phyloP scores from a whole-genome alignment of 1,140 invertebrate genomes.

The Scaptomyza graminum region DNA sequence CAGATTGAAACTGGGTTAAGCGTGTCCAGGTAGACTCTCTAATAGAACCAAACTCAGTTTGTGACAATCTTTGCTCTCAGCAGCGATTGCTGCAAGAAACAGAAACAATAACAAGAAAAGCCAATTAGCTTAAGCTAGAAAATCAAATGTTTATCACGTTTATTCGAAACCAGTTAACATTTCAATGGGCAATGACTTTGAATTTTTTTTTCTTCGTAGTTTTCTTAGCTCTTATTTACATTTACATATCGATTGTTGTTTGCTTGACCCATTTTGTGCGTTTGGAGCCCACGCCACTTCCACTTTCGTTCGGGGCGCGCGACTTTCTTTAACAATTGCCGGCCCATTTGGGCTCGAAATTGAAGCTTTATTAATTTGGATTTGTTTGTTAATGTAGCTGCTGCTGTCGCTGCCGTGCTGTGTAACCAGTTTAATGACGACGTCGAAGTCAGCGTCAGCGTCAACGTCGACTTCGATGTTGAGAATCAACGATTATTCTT shows the following conservation, averaged over 20 bases:
- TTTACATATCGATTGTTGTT: conserved; percentile 72
- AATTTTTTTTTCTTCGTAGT: conserved; percentile 53
- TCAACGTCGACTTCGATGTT: not conserved
- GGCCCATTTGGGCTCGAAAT: conserved; percentile 9
- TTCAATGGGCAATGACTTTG: conserved; percentile 70
- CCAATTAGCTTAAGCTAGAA: conserved; percentile 61
- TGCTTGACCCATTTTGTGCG: conserved; percentile 70
- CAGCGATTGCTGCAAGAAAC: conserved; percentile 37
- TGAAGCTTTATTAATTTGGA: not conserved
- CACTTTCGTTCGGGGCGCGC: conserved; percentile 67
- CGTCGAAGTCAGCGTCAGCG: not conserved
- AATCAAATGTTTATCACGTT: conserved; percentile 74
- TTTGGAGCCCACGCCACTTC: conserved; percentile 72
- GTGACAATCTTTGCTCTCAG: conserved; percentile 2
- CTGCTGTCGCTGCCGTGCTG: not conserved
- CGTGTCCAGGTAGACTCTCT: conserved; percentile 42
- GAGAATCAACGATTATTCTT: conserved; percentile 56
- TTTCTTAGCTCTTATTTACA: conserved; percentile 28
- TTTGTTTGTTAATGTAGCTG: conserved; percentile 8
- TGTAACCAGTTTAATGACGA: conserved; percentile 60
- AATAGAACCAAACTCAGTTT: conserved; percentile 6
- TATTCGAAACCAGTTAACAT: conserved; percentile 64
- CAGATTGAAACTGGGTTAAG: conserved; percentile 71
- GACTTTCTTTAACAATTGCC: conserved; percentile 65
- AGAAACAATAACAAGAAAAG: conserved; percentile 60